phyloP scores from a whole-genome alignment of 1,140 invertebrate genomes.

The Temnothorax longispinosus region DNA sequence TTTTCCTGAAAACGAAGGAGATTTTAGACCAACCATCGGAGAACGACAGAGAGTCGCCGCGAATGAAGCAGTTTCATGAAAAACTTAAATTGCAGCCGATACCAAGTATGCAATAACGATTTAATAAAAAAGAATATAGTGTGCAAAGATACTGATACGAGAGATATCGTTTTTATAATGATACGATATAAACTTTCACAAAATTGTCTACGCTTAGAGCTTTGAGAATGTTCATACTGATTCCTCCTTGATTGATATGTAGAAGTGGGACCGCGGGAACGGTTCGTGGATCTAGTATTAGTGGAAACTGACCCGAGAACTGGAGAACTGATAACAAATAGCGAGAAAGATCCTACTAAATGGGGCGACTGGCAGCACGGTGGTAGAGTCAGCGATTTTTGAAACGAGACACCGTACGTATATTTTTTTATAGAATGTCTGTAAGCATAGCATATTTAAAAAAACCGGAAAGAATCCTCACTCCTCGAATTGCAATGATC shows the following conservation, averaged over 20 bases:
- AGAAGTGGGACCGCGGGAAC: conserved; percentile 67
- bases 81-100: conserved; percentile 75
- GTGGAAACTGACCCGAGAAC: conserved; percentile 75
- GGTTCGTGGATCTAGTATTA: conserved; percentile 75
- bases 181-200: not conserved
- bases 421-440: conserved; percentile 51
- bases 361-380: conserved; percentile 81
- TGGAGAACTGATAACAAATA: conserved; percentile 76
- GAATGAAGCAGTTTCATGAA: conserved; percentile 78
- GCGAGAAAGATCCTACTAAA: conserved; percentile 80
- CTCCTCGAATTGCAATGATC: conserved; percentile 67
- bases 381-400: conserved; percentile 80
- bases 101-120: conserved; percentile 70
- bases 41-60: conserved; percentile 63
- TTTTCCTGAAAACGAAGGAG: not conserved
- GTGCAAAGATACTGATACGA: not conserved
- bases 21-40: not conserved
- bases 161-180: not conserved
- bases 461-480: conserved; percentile 67
- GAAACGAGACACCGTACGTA: conserved; percentile 43
- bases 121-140: conserved; percentile 18
- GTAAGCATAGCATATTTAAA: conserved; percentile 74
- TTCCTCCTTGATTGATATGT: conserved; percentile 3
- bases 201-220: not conserved
- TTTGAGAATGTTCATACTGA: not conserved